A percentile compares a stretch with the other conserved stretches of the same genome.
phyloP scores from a whole-genome alignment of 2,113 vertebrate genomes.

The Aepyceros melampus region DNA sequence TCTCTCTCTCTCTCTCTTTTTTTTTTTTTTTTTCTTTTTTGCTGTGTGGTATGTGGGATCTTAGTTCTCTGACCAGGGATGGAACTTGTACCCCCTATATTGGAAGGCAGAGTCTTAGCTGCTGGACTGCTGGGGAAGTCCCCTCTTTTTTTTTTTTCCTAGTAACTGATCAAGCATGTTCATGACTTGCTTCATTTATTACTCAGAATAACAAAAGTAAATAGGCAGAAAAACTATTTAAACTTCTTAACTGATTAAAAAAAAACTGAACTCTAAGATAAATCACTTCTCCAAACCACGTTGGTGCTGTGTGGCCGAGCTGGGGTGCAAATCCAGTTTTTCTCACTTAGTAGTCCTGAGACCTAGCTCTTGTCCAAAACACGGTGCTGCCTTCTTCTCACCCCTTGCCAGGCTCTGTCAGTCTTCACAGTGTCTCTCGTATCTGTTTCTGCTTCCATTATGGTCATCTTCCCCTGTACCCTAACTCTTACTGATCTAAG shows the following conservation, averaged over 20 bases:
- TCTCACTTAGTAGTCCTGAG: neutral
- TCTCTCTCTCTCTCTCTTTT: neutral
- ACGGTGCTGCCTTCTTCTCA: neutral
- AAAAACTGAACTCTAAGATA: neutral
- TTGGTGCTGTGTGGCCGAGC: neutral
- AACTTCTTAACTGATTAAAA: neutral
- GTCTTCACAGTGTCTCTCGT: neutral
- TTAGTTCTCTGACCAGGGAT: neutral
- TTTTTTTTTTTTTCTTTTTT: neutral
- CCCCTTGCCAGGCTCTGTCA: neutral
- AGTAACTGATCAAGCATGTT: neutral
- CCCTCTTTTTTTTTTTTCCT: neutral
- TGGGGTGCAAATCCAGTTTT: neutral
- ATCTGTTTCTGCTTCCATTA: neutral
- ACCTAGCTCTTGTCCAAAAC: neutral
- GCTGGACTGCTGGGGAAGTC: neutral
- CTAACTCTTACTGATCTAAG: neutral
- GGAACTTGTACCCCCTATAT: neutral
- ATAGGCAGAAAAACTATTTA: neutral
- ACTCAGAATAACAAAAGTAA: neutral
- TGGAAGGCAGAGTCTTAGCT: neutral
- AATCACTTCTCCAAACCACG: neutral
- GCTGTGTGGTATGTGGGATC: neutral
- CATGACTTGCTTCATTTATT: neutral
- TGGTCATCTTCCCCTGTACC: neutral